Percentiles rank a stretch among this genome's conserved stretches.
These are phyloP conservation scores for Phaenicophaeus curvirostris DNA, from an alignment of 2,797 vertebrate species.

Conservation along the genomic window DNA sequence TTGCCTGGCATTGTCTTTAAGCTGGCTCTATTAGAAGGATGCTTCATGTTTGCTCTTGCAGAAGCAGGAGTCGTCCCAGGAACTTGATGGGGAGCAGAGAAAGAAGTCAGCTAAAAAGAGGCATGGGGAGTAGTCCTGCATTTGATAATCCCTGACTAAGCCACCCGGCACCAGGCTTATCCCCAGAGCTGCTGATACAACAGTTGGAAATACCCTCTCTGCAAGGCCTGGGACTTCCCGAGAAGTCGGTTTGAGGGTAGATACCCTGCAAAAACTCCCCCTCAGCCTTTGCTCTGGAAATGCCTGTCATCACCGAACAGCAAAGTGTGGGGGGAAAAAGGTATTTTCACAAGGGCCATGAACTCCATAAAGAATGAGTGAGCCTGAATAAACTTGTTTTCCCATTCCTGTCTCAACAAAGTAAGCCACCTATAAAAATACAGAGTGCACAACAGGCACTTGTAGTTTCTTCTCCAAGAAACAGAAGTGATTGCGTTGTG, in stretches of 20 bases:
- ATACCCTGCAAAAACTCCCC: neutral
- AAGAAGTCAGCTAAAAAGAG: neutral
- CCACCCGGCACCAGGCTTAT: slow-evolving; percentile 28
- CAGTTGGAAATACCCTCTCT: neutral
- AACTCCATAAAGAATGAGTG: neutral
- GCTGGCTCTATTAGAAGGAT: neutral
- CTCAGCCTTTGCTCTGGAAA: neutral
- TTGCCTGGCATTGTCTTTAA: neutral
- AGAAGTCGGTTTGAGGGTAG: neutral
- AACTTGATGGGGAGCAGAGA: neutral
- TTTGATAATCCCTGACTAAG: slow-evolving; percentile 27
- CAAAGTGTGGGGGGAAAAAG: neutral
- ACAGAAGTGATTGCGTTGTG: neutral
- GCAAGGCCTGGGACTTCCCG: neutral
- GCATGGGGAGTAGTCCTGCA: neutral
- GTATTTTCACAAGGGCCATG: neutral
- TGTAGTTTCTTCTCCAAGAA: neutral
- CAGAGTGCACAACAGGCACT: neutral
- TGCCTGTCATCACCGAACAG: neutral
- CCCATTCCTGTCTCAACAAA: neutral
- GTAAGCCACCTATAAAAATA: neutral
- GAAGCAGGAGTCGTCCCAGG: neutral
- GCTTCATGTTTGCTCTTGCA: neutral
- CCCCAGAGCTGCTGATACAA: neutral
- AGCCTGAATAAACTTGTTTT: slow-evolving; percentile 22